Conservation (phyloP, 2,797 vertebrate genomes). For the Bovichtus diacanthus region DNA sequence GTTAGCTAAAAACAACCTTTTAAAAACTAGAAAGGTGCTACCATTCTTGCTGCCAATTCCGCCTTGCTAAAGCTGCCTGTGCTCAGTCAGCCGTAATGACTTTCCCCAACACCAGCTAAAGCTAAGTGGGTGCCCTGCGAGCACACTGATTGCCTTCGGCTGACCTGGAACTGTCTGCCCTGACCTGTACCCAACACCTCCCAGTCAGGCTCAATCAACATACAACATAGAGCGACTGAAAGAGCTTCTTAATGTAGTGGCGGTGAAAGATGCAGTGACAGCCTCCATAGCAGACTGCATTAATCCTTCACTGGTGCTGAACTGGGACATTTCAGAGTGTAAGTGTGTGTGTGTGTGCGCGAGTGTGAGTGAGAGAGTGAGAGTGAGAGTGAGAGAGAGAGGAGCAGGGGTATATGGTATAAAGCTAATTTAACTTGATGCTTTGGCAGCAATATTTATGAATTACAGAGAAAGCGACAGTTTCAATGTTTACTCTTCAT, state of each 20-base stretch:
- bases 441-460: constrained; percentile 31
- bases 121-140: constrained; percentile 52
- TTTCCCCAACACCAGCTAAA: constrained; percentile 37
- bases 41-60: constrained; percentile 25
- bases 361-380: background rate
- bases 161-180: constrained; percentile 72
- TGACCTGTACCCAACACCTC: constrained; percentile 60
- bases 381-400: background rate
- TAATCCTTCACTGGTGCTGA: constrained; percentile 58
- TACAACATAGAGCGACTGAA: constrained; percentile 24
- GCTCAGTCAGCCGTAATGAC: constrained; percentile 53
- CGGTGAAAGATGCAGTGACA: constrained; percentile 60
- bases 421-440: constrained; percentile 45
- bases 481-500: constrained; percentile 16
- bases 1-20: constrained; percentile 37
- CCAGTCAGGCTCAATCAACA: constrained; percentile 36
- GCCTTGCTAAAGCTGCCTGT: constrained; percentile 14
- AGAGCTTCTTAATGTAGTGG: constrained; percentile 43
- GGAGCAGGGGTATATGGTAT: background rate
- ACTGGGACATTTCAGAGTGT: constrained; percentile 22
- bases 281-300: constrained; percentile 55
- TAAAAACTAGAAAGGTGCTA: constrained; percentile 28
- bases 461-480: constrained; percentile 10
- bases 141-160: constrained; percentile 54
- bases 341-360: background rate